phyloP scores from a whole-genome alignment of 2,797 vertebrate species.

The Numenius phaeopus region DNA sequence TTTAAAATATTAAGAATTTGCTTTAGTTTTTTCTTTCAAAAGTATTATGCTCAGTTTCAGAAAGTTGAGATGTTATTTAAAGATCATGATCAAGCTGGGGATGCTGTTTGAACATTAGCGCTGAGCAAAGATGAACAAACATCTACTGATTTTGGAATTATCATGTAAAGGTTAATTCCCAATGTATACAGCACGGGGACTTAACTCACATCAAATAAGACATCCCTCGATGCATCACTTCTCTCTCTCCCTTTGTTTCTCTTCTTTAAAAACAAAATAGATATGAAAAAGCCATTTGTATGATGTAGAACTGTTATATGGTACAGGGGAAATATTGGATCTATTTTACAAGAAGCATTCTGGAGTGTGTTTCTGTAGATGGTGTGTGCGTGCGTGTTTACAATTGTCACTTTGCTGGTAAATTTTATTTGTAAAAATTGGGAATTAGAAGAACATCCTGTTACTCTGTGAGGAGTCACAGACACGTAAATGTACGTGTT shows the following conservation, averaged over 20 bases:
- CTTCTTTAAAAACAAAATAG: neutral
- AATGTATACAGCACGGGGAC: neutral
- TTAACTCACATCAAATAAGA: neutral
- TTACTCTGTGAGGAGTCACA: neutral
- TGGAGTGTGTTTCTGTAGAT: neutral
- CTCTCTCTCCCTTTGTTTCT: too few relatives aligned
- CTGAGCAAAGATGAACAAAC: neutral
- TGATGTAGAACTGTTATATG: neutral
- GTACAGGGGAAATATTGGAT: neutral
- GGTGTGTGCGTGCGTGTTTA: neutral
- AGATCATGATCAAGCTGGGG: neutral
- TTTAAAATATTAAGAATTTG: neutral
- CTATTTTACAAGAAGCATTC: neutral
- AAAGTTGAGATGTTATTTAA: neutral
- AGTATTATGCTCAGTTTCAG: rapidly evolving
- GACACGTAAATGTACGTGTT: neutral
- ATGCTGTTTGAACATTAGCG: neutral
- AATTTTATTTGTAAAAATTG: neutral
- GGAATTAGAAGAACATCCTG: neutral
- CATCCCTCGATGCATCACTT: neutral
- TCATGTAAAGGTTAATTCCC: neutral
- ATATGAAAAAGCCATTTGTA: neutral
- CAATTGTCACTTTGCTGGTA: neutral
- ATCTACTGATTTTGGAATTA: neutral
- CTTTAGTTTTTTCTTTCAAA: neutral